Evolutionary conservation across 2,888 invertebrate genomes (phyloP).

Genomic region (Dasypolia templi): DNA sequence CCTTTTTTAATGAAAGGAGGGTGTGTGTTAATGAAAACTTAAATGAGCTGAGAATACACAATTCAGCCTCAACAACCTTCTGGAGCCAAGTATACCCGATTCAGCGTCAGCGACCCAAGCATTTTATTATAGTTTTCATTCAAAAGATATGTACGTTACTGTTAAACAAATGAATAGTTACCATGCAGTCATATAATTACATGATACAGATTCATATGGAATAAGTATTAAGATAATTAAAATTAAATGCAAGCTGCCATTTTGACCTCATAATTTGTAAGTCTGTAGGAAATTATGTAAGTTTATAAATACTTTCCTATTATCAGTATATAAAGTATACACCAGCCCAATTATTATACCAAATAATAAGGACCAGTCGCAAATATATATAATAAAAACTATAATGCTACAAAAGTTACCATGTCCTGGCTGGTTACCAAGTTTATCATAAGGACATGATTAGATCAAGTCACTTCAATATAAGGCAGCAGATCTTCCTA

Average conservation of each 20-base stretch:
- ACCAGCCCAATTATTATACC: too few species aligned
- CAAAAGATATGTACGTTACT: not conserved
- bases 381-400: not conserved
- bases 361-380: not conserved
- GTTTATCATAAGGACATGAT: not conserved
- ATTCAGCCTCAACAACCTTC: too few species aligned
- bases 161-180: not conserved
- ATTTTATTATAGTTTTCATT: too few species aligned
- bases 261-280: not conserved
- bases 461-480: not conserved
- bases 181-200: not conserved
- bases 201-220: not conserved
- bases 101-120: too few species aligned
- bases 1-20: not conserved
- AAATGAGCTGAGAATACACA: too few species aligned
- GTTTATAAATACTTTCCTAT: not conserved
- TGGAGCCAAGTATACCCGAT: too few species aligned
- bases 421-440: not conserved
- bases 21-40: too few species aligned
- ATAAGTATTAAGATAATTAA: not conserved
- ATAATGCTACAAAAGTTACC: not conserved
- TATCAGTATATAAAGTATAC: not conserved
- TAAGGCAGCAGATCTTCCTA: not conserved
- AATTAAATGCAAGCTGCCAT: not conserved
- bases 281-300: not conserved